A percentile compares a stretch with the other conserved stretches of the same genome.
Conservation (phyloP, 2,888 invertebrate genomes). For the Odontocerum albicorne region DNA sequence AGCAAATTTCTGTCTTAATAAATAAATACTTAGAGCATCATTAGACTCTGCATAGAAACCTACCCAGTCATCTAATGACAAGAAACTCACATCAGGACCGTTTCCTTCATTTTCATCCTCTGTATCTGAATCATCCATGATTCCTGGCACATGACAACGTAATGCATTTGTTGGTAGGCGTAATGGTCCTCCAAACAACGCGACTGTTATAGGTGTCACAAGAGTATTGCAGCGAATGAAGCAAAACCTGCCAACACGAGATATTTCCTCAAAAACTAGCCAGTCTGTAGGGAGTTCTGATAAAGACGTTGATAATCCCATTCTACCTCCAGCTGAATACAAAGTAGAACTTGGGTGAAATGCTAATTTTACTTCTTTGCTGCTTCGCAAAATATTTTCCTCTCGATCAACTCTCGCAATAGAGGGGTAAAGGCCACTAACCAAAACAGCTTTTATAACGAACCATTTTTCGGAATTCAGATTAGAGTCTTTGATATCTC, state of each 20-base stretch:
- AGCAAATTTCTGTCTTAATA: constrained; percentile 73
- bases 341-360: constrained; percentile 64
- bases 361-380: constrained; percentile 58
- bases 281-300: constrained; percentile 70
- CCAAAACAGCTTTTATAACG: constrained; percentile 86
- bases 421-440: constrained; percentile 89
- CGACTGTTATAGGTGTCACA: constrained; percentile 79
- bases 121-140: constrained; percentile 54
- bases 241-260: constrained; percentile 67
- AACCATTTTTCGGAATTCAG: constrained; percentile 85
- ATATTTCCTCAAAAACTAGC: constrained; percentile 87
- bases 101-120: constrained; percentile 48
- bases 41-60: constrained; percentile 69
- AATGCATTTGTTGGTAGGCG: constrained; percentile 57
- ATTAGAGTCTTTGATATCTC: constrained; percentile 79
- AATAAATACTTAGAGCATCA: constrained; percentile 65
- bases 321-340: constrained; percentile 58
- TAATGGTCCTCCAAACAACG: constrained; percentile 74
- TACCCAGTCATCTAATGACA: constrained; percentile 73
- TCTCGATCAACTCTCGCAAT: constrained; percentile 73
- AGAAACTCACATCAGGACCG: constrained; percentile 46
- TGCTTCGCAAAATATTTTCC: constrained; percentile 62
- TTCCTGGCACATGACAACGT: constrained; percentile 50
- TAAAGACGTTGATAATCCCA: constrained; percentile 41
- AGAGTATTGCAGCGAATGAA: constrained; percentile 79